Evolutionary conservation across 37 sponge, comb jelly and placozoan species (phyloP).

Genomic region (Cliona cf. orientalis): DNA sequence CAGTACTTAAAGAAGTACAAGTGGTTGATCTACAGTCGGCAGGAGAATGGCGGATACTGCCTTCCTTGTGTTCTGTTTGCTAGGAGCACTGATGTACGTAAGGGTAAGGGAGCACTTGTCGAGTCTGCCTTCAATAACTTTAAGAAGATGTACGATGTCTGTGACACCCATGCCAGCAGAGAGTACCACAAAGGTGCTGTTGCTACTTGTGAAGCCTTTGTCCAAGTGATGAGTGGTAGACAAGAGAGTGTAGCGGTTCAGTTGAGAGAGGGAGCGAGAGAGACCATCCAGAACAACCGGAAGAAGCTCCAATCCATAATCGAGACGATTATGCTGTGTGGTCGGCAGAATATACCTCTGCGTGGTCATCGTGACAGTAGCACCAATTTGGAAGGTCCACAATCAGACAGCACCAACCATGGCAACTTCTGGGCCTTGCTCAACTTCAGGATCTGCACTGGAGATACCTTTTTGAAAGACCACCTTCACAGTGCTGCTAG

Average conservation of each 20-base stretch:
- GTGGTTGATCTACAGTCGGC: constrained; percentile 50
- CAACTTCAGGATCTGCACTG: constrained; percentile 52
- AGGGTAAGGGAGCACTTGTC: constrained; percentile 14
- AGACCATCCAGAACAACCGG: constrained; percentile 24
- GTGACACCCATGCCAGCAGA: constrained; percentile 33
- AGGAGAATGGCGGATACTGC: constrained; percentile 64
- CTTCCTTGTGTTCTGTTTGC: constrained; percentile 53
- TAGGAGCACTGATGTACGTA: not conserved
- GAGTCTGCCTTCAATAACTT: constrained; percentile 19
- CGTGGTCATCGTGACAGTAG: constrained; percentile 66
- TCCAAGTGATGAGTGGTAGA: constrained; percentile 37
- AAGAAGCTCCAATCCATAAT: constrained; percentile 27
- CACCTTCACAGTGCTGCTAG: constrained; percentile 47
- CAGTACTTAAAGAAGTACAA: constrained; percentile 17
- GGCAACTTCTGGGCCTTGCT: constrained; percentile 40
- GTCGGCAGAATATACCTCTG: constrained; percentile 50
- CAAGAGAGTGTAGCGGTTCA: constrained; percentile 28
- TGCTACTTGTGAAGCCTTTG: constrained; percentile 37
- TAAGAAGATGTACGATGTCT: constrained; percentile 42
- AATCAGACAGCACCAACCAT: constrained; percentile 17
- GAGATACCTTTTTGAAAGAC: constrained; percentile 50
- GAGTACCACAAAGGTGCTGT: constrained; percentile 59
- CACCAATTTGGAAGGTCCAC: constrained; percentile 40
- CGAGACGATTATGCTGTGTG: constrained; percentile 36
- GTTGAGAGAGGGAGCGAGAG: not conserved